These are phyloP conservation scores for Arion vulgaris DNA, from an alignment of 1,140 invertebrate genomes.

Conservation along the genomic window DNA sequence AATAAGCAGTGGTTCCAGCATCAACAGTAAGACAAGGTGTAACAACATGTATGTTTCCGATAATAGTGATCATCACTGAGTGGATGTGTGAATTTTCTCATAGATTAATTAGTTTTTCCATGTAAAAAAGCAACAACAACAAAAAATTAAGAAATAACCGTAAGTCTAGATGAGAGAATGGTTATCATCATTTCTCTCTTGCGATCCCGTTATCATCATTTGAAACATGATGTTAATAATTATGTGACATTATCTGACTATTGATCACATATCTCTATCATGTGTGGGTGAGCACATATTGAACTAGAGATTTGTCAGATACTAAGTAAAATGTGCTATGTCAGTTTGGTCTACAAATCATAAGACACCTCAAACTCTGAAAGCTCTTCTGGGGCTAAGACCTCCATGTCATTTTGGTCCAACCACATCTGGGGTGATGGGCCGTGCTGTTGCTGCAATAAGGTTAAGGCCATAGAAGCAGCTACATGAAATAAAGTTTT, in stretches of 20 bases:
- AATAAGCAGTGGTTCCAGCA: too few species aligned
- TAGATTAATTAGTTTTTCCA: too few species aligned
- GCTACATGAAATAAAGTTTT: background rate
- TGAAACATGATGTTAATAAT: background rate
- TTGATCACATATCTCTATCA: background rate
- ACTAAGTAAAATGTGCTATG: background rate
- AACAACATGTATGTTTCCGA: too few species aligned
- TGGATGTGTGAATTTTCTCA: too few species aligned
- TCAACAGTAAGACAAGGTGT: too few species aligned
- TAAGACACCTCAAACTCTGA: constrained; percentile 3
- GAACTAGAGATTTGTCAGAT: background rate
- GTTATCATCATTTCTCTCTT: too few species aligned
- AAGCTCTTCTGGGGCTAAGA: background rate
- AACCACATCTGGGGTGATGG: background rate
- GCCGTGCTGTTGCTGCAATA: background rate
- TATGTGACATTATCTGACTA: background rate
- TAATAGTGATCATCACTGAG: too few species aligned
- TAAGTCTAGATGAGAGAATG: too few species aligned
- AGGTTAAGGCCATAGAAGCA: background rate
- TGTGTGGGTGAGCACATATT: background rate
- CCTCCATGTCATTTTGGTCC: background rate
- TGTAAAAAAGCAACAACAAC: too few species aligned
- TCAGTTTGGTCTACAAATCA: background rate
- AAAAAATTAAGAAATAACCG: too few species aligned
- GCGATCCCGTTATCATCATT: background rate